Evolutionary conservation across 2,113 vertebrate species (phyloP).

Genomic region (Phycodurus eques): DNA sequence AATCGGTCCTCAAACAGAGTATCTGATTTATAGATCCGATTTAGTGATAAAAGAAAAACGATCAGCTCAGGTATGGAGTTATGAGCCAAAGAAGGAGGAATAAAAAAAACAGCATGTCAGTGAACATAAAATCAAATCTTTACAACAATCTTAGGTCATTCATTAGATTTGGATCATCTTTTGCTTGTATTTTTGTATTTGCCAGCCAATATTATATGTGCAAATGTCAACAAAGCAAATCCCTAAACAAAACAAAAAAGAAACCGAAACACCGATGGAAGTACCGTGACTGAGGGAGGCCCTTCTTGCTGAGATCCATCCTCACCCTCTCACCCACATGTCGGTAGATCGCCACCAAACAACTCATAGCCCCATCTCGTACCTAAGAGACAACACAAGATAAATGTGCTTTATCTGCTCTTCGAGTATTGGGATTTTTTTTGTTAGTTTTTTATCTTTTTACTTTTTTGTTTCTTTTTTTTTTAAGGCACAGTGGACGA

Average conservation of each 20-base stretch:
- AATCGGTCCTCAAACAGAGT: background rate
- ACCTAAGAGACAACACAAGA: conserved; percentile 73
- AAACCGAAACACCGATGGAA: conserved; percentile 8
- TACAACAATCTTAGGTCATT: background rate
- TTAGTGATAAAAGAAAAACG: background rate
- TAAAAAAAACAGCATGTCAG: background rate
- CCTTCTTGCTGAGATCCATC: conserved; percentile 97
- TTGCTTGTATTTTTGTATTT: background rate
- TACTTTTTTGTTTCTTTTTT: too few species aligned
- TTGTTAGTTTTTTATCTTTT: background rate
- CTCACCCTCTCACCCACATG: conserved; percentile 96
- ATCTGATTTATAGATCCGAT: background rate
- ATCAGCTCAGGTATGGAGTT: background rate
- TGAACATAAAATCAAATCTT: background rate
- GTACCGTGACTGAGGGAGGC: conserved; percentile 94
- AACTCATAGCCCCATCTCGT: conserved; percentile 93
- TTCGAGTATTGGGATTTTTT: background rate
- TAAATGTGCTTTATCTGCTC: background rate
- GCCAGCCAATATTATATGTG: background rate
- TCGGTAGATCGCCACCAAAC: conserved; percentile 96
- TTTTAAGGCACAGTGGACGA: too few species aligned
- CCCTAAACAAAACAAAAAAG: background rate
- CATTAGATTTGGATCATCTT: too few species aligned
- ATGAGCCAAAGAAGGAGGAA: background rate
- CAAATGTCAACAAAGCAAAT: background rate